These are phyloP conservation scores for Drosophila neocordata DNA, from an alignment of 1,140 invertebrate species.

Conservation along the genomic window DNA sequence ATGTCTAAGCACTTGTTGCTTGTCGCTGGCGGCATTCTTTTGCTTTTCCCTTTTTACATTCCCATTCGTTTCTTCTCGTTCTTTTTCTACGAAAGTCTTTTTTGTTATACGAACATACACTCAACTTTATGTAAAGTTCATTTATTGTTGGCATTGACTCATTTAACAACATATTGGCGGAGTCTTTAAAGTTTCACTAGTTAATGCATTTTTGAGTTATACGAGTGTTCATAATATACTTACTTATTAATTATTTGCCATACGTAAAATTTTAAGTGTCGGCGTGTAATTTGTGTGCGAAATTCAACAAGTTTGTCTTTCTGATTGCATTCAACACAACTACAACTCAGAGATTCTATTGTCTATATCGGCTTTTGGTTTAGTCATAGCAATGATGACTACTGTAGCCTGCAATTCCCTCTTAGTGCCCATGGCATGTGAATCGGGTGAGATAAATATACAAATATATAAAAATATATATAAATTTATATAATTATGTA, in stretches of 20 bases:
- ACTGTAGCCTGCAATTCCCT: constrained; percentile 9
- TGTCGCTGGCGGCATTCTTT: constrained; percentile 21
- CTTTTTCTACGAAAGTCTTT: neutral
- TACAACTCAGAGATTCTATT: neutral
- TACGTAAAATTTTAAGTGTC: neutral
- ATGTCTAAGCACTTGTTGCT: constrained; percentile 25
- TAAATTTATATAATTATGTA: neutral
- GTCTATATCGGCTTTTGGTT: constrained; percentile 17
- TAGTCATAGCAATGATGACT: neutral
- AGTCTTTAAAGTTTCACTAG: constrained; percentile 14
- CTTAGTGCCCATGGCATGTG: neutral
- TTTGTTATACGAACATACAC: neutral
- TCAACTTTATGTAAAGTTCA: constrained; percentile 32
- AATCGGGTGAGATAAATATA: constrained; percentile 41
- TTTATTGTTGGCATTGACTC: constrained; percentile 64
- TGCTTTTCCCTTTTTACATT: neutral
- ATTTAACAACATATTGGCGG: constrained; percentile 34
- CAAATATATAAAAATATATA: neutral
- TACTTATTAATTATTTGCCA: constrained; percentile 38
- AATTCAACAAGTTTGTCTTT: constrained; percentile 6
- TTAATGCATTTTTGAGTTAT: constrained; percentile 6
- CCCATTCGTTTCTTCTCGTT: neutral
- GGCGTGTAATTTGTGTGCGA: neutral
- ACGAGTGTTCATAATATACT: neutral
- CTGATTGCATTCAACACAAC: neutral